phyloP scores from a whole-genome alignment of 2,797 vertebrate species.

The Hephaestus fuliginosus region DNA sequence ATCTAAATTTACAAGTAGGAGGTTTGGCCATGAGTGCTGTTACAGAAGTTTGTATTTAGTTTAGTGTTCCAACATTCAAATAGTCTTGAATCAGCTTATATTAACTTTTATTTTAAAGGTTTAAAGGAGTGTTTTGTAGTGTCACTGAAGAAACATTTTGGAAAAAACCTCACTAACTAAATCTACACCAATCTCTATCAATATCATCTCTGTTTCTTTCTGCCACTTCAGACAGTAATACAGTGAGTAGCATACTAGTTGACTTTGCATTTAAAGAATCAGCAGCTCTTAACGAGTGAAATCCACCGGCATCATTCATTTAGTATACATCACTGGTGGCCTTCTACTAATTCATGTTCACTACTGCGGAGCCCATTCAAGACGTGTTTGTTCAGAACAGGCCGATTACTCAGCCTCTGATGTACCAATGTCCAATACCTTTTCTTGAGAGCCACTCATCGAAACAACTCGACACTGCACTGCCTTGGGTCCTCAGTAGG shows the following conservation, averaged over 20 bases:
- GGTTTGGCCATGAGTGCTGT: neutral
- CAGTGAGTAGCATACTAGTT: neutral
- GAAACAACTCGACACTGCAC: no score
- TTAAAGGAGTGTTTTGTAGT: neutral
- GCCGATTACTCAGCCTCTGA: no score
- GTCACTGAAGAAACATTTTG: neutral
- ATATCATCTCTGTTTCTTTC: neutral
- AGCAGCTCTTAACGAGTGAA: neutral
- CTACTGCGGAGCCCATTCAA: no score
- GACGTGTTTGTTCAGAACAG: no score
- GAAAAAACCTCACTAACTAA: neutral
- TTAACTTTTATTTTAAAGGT: neutral
- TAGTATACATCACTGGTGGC: neutral
- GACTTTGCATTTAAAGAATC: neutral
- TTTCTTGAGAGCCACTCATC: no score
- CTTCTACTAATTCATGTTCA: neutral
- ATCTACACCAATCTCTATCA: fast-evolving
- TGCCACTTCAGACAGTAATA: neutral
- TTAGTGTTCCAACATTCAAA: neutral
- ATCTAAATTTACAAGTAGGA: no score
- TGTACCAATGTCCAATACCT: no score
- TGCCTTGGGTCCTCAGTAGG: no score
- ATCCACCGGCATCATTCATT: neutral
- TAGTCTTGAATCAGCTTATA: neutral
- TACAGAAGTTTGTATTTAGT: neutral